Evolutionary conservation across 2,888 invertebrate genomes (phyloP).

Genomic region (Cerastis leucographa): DNA sequence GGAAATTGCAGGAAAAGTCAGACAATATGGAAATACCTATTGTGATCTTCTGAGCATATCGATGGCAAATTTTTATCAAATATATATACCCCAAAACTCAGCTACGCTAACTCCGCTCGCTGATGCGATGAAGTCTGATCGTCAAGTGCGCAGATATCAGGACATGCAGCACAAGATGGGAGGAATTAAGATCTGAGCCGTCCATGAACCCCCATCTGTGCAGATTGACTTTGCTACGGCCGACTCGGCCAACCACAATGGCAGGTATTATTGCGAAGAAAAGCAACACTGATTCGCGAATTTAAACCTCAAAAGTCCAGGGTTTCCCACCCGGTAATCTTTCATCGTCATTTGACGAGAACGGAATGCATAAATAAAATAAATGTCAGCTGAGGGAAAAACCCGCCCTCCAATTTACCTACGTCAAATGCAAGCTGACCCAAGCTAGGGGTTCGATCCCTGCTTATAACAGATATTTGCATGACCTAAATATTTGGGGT

Average conservation of each 20-base stretch:
- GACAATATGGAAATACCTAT: background rate
- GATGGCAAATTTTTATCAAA: no score
- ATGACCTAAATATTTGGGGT: conserved; percentile 6
- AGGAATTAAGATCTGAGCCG: no score
- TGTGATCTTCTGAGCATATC: no score
- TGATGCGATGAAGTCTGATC: no score
- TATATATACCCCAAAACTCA: no score
- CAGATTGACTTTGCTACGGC: no score
- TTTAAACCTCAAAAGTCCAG: background rate
- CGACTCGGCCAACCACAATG: no score
- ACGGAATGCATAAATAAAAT: conserved; percentile 15
- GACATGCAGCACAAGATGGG: no score
- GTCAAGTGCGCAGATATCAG: no score
- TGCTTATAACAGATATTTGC: conserved; percentile 9
- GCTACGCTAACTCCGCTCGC: no score
- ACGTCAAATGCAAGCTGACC: conserved; percentile 13
- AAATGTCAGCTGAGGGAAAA: background rate
- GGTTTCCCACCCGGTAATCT: background rate
- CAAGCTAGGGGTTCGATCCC: conserved; percentile 13
- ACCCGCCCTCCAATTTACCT: conserved; percentile 16
- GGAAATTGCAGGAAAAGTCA: background rate
- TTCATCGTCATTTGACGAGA: background rate
- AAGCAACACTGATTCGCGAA: background rate
- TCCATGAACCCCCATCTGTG: no score
- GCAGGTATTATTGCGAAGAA: background rate